Evolutionary conservation across 2,888 invertebrate species (phyloP).

Genomic region (Bombylius major): DNA sequence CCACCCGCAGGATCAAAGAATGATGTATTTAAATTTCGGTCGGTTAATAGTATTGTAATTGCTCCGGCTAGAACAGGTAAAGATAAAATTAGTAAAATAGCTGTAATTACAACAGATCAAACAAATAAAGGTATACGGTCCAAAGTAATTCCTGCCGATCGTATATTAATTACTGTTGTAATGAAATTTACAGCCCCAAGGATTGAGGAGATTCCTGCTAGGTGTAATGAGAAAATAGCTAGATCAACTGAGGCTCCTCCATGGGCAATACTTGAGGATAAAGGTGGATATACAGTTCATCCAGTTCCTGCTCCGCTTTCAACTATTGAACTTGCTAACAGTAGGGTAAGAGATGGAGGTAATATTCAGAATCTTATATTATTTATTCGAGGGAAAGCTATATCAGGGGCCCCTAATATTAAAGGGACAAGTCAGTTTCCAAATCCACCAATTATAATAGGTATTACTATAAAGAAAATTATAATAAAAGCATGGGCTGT

Average conservation of each 20-base stretch:
- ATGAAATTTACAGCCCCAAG: constrained; percentile 70
- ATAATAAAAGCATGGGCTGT: constrained; percentile 71
- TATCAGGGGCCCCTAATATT: constrained; percentile 66
- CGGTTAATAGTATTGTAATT: constrained; percentile 65
- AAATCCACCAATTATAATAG: constrained; percentile 68
- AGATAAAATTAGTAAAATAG: constrained; percentile 50
- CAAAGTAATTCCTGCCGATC: constrained; percentile 44
- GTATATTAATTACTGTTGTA: constrained; percentile 61
- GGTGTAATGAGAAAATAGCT: constrained; percentile 62
- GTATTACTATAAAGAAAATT: constrained; percentile 69
- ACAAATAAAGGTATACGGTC: constrained; percentile 59
- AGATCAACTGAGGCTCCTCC: constrained; percentile 57
- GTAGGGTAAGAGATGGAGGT: constrained; percentile 53
- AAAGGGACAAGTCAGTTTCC: constrained; percentile 70
- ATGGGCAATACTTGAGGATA: constrained; percentile 51
- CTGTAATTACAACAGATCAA: constrained; percentile 57
- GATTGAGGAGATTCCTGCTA: constrained; percentile 62
- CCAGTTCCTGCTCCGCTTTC: constrained; percentile 64
- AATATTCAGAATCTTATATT: constrained; percentile 73
- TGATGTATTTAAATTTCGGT: constrained; percentile 67
- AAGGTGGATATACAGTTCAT: constrained; percentile 64
- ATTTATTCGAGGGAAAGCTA: constrained; percentile 73
- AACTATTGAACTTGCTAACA: constrained; percentile 50
- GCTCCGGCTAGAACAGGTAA: constrained; percentile 67
- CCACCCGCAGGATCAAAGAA: constrained; percentile 72